phyloP scores from a whole-genome alignment of 2,113 vertebrate genomes.

The Mungos mungo region DNA sequence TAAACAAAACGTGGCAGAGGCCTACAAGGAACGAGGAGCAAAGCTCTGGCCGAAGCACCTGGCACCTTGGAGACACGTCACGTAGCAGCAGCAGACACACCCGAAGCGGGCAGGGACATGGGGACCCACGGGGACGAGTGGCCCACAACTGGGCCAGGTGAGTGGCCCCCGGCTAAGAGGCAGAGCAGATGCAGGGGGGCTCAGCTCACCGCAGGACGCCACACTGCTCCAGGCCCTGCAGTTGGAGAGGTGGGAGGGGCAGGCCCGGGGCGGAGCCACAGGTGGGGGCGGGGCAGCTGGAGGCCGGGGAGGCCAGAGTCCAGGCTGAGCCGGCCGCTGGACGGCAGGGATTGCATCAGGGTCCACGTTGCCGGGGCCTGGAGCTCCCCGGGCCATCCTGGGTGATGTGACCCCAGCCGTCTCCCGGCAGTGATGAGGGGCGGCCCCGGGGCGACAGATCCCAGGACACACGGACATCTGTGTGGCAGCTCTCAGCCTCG shows the following conservation, averaged over 20 bases:
- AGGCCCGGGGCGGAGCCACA: neutral
- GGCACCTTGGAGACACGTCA: neutral
- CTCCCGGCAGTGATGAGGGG: neutral
- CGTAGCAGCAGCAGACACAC: neutral
- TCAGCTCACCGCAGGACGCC: too few species aligned
- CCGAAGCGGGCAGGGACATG: too few species aligned
- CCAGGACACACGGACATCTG: accelerated
- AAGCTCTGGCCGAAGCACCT: neutral
- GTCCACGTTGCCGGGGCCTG: accelerated
- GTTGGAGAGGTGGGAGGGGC: neutral
- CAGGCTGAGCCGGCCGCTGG: neutral
- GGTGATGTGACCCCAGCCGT: neutral
- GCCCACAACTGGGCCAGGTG: too few species aligned
- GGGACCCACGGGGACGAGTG: too few species aligned
- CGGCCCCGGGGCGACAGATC: neutral
- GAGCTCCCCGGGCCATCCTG: neutral
- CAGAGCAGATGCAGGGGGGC: too few species aligned
- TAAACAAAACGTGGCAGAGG: neutral
- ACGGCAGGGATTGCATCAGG: neutral
- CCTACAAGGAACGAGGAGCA: neutral
- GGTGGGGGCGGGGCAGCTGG: neutral
- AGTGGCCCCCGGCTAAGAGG: too few species aligned
- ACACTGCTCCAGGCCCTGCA: too few species aligned
- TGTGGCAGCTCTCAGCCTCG: neutral
- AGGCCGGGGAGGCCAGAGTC: neutral